phyloP scores from a whole-genome alignment of 2,113 vertebrate species.

The Heterotis niloticus region DNA sequence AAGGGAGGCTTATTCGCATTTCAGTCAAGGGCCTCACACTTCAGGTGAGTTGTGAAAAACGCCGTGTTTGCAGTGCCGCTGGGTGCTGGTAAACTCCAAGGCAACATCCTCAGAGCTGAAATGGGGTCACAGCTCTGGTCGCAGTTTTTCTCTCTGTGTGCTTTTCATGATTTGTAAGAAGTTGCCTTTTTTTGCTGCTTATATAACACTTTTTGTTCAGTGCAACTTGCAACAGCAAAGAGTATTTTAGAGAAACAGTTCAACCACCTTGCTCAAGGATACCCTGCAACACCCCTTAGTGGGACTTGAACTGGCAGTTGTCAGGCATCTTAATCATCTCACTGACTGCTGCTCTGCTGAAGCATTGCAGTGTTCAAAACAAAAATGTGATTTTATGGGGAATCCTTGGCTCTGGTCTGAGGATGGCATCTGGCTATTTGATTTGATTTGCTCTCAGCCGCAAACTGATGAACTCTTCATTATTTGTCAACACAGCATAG shows the following conservation, averaged over 20 bases:
- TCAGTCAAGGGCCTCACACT: background rate
- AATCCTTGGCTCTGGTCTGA: slow-evolving; percentile 37
- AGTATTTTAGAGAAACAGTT: too few species aligned
- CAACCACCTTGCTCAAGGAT: too few species aligned
- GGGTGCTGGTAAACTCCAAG: background rate
- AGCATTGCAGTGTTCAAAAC: slow-evolving; percentile 11
- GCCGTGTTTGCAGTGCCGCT: background rate
- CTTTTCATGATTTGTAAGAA: slow-evolving; percentile 10
- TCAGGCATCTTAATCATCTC: too few species aligned
- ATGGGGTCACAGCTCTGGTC: background rate
- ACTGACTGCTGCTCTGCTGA: background rate
- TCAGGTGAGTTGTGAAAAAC: background rate
- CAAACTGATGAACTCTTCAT: slow-evolving; percentile 53
- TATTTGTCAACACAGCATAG: slow-evolving; percentile 73
- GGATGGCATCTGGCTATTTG: slow-evolving; percentile 49
- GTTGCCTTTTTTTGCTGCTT: background rate
- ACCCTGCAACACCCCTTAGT: too few species aligned
- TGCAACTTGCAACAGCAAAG: too few species aligned
- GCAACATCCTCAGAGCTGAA: slow-evolving; percentile 12
- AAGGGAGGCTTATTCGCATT: background rate
- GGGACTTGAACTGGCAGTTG: too few species aligned
- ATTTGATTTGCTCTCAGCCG: slow-evolving; percentile 62
- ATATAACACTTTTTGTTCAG: background rate
- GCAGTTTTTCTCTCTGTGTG: background rate
- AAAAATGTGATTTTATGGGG: slow-evolving; percentile 10